Base-by-base conservation (phyloP, 2,113 vertebrate genomes). In the Scatophagus argus region DNA sequence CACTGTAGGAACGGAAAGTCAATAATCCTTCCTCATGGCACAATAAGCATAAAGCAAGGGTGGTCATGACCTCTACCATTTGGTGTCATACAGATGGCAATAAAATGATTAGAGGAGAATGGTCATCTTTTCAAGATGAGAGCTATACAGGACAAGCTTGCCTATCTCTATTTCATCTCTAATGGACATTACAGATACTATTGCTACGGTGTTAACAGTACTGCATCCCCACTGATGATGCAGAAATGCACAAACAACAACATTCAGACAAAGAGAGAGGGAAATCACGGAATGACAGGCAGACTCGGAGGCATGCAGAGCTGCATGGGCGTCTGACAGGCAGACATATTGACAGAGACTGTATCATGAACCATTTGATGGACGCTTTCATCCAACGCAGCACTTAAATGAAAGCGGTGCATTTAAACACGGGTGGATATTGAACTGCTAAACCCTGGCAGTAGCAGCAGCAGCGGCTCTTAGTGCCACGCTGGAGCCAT, bases 11-110 rank as follows among this genome's bases (percentile, higher is more conserved):
- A 47, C 46, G 74, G 1, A 78, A 74, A 81, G 27, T 11, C 77
- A 77, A 54, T 63, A 34, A 61, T 47, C 29, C 82, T 47, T 43
- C 16, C 41, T 61, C 2, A 56, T 4, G 62, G 46, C 49, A 61
- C 69, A 43, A 10, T 67, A 23, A 41, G 34, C 44, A 14, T 38
- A 2, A 7, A 49, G 46, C 60, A 43, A n/a, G n/a, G n/a, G 17
- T 75, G 39, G 21, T 61, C 41, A 19, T 66, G 82, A 83, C 79
- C 80, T 80, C 84, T 78, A 64, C 2, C 52, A 27, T 31, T 4
- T 46, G 19, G 69, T 56, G 72, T 66, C 71, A 74, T 9, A 56
- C 9, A 8, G 8, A 60, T 2, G 11, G 17, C 3, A 36, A 14
- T 31, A 31, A 58, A 67, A 61, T 41, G 32, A n/a, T 9, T 34